A percentile compares a stretch with the other conserved stretches of the same genome.
These are phyloP conservation scores for Trinorchestia longiramus DNA, from an alignment of 1,140 invertebrate genomes.

Conservation along the genomic window DNA sequence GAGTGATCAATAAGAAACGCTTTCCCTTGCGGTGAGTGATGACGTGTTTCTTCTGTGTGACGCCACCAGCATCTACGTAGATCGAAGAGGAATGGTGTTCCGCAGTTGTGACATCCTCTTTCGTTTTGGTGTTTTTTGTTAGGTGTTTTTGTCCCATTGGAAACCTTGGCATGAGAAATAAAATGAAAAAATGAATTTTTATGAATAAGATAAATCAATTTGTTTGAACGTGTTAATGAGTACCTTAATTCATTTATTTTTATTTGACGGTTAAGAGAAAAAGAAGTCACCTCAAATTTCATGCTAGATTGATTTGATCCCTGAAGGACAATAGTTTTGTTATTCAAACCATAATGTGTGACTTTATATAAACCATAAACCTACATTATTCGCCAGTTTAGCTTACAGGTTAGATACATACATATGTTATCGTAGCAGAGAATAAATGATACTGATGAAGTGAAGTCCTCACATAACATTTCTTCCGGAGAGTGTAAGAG, in stretches of 20 bases:
- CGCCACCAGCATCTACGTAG: background rate
- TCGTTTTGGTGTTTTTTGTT: background rate
- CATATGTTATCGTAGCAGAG: too few relatives aligned
- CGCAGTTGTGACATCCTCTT: background rate
- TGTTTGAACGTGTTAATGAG: background rate
- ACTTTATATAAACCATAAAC: background rate
- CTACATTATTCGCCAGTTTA: background rate
- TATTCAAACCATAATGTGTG: background rate
- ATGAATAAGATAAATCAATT: background rate
- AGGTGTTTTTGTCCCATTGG: background rate
- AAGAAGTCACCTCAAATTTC: background rate
- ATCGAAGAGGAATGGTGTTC: background rate
- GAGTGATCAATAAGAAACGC: background rate
- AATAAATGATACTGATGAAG: too few relatives aligned
- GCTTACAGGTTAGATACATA: too few relatives aligned
- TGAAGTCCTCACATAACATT: too few relatives aligned
- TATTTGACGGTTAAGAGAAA: background rate
- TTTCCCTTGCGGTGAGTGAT: conserved; percentile 11
- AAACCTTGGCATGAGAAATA: background rate
- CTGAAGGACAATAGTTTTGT: background rate
- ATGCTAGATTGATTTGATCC: background rate
- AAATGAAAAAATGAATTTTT: background rate
- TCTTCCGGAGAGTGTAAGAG: too few relatives aligned
- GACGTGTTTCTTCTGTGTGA: background rate
- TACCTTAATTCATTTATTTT: background rate